These are phyloP conservation scores for Noctua fimbriata DNA, from an alignment of 2,888 invertebrate species.

Conservation along the genomic window DNA sequence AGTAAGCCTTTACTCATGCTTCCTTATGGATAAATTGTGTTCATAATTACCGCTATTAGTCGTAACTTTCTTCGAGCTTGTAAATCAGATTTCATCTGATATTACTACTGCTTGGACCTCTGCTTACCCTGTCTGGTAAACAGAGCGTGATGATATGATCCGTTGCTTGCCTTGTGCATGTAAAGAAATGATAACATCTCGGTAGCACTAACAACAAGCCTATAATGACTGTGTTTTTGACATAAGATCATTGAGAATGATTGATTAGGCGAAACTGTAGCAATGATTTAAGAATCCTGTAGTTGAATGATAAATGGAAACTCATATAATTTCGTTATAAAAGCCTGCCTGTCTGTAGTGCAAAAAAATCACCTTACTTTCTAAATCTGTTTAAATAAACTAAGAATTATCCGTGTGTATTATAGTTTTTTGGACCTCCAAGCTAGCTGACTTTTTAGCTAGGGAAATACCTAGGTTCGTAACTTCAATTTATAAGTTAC, in stretches of 20 bases:
- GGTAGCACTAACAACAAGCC: constrained; percentile 38
- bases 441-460: background rate
- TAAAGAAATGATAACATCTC: constrained; percentile 54
- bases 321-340: background rate
- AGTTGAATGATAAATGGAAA: background rate
- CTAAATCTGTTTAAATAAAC: background rate
- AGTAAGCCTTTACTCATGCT: background rate
- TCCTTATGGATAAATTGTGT: background rate
- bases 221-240: constrained; percentile 41
- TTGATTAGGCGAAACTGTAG: constrained; percentile 17
- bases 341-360: too few relatives aligned
- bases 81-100: constrained; percentile 32
- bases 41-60: constrained; percentile 3
- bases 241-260: constrained; percentile 38
- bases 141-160: constrained; percentile 53
- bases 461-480: background rate
- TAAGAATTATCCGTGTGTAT: background rate
- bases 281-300: background rate
- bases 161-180: constrained; percentile 52
- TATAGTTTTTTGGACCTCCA: background rate
- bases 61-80: background rate
- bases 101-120: constrained; percentile 24
- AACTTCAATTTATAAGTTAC: background rate
- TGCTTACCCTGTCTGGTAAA: constrained; percentile 22
- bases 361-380: background rate